Percentiles rank a stretch among this genome's conserved stretches.
phyloP scores from a whole-genome alignment of 2,888 invertebrate genomes.

The Parnassius apollo region DNA sequence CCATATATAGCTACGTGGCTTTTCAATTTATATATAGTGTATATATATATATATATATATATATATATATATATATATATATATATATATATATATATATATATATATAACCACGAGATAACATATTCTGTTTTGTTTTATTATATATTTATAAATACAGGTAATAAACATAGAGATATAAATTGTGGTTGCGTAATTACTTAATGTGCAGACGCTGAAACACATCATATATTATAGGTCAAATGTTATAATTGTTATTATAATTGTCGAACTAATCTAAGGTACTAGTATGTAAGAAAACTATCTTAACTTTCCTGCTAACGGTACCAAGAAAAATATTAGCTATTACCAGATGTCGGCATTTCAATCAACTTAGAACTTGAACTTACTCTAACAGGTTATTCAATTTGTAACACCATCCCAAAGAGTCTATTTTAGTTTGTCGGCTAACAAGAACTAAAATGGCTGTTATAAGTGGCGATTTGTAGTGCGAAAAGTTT shows the following conservation, averaged over 20 bases:
- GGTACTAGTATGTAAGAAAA: constrained; percentile 5
- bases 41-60: too few species aligned
- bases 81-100: too few species aligned
- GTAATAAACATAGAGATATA: too few species aligned
- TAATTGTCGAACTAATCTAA: constrained; percentile 10
- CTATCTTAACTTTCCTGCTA: constrained; percentile 20
- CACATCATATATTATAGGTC: constrained; percentile 40
- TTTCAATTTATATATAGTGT: too few species aligned
- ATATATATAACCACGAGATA: too few species aligned
- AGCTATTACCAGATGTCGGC: constrained; percentile 53
- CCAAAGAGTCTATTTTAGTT: constrained; percentile 7
- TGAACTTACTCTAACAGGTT: constrained; percentile 35
- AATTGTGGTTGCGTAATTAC: too few species aligned
- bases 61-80: too few species aligned
- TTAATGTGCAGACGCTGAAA: too few species aligned
- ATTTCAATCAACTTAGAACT: constrained; percentile 74
- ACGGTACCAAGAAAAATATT: constrained; percentile 75
- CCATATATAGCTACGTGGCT: too few species aligned
- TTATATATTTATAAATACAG: too few species aligned
- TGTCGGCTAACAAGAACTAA: neutral
- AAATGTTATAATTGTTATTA: constrained; percentile 35
- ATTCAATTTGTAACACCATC: neutral
- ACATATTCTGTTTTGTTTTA: too few species aligned
- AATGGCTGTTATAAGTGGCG: constrained; percentile 26
- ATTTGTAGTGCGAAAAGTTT: constrained; percentile 49